phyloP scores from a whole-genome alignment of 2,888 invertebrate genomes.

The Tridacna crocea region DNA sequence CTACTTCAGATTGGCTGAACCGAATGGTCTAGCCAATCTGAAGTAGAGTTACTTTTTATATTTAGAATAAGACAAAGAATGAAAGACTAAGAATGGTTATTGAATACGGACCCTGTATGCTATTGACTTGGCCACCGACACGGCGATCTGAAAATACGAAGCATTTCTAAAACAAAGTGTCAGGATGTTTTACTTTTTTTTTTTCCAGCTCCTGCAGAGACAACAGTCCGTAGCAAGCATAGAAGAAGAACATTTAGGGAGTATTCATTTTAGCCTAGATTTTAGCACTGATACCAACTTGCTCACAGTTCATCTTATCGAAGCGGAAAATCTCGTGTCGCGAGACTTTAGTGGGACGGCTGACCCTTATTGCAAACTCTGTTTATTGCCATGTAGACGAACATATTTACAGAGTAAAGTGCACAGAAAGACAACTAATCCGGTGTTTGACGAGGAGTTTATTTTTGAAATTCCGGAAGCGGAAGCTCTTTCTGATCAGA shows the following conservation, averaged over 20 bases:
- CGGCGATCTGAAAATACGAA: too few species aligned
- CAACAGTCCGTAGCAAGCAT: conserved; percentile 78
- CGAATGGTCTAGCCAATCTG: too few species aligned
- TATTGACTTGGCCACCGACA: too few species aligned
- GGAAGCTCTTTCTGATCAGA: conserved; percentile 85
- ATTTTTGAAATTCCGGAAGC: conserved; percentile 87
- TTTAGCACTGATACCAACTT: conserved; percentile 88
- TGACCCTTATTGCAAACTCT: conserved; percentile 90
- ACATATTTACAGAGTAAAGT: conserved; percentile 83
- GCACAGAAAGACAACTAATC: conserved; percentile 88
- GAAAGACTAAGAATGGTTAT: too few species aligned
- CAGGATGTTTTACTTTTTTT: too few species aligned
- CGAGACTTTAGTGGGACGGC: conserved; percentile 79
- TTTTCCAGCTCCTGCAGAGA: conserved; percentile 65
- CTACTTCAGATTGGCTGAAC: too few species aligned
- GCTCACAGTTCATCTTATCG: conserved; percentile 88
- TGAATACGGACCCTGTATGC: too few species aligned
- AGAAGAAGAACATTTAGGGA: conserved; percentile 87
- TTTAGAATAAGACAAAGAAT: too few species aligned
- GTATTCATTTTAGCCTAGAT: conserved; percentile 87
- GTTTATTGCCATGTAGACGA: conserved; percentile 93
- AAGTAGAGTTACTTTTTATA: too few species aligned
- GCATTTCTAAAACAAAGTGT: too few species aligned
- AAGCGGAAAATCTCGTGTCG: conserved; percentile 86
- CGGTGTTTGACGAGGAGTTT: conserved; percentile 89